A percentile compares a stretch with the other conserved stretches of the same genome.
Conservation (phyloP, 2,113 vertebrate genomes). For the Cichladusa arquata region DNA sequence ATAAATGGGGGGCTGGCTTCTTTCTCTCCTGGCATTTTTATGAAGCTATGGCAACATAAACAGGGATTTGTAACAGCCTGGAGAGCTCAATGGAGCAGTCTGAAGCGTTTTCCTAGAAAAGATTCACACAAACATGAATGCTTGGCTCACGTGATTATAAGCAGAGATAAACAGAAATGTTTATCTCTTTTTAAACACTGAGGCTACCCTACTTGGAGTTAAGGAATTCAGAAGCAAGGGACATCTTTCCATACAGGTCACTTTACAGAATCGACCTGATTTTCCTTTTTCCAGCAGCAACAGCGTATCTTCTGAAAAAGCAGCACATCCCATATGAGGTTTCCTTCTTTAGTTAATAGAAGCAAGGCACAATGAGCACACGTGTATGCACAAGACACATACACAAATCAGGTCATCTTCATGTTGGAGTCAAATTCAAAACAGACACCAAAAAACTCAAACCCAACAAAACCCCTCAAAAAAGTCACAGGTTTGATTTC, state of each 20-base stretch:
- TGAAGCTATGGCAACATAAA: not conserved
- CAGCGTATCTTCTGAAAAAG: not conserved
- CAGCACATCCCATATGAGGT: accelerated
- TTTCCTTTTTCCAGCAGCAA: not conserved
- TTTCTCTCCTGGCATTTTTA: not conserved
- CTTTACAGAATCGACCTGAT: not conserved
- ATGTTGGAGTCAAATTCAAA: not conserved
- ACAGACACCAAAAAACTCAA: not conserved
- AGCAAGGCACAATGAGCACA: accelerated
- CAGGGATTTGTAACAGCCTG: not conserved
- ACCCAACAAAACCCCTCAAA: not conserved
- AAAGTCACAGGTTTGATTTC: not conserved
- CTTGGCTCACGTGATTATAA: not conserved
- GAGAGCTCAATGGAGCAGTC: not conserved
- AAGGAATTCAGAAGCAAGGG: not conserved
- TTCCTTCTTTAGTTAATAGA: not conserved
- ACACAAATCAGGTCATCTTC: not conserved
- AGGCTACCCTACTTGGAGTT: not conserved
- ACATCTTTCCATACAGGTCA: not conserved
- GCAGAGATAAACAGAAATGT: not conserved
- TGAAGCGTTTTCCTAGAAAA: not conserved
- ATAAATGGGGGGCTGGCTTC: not conserved
- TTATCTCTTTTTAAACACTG: not conserved
- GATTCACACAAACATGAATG: not conserved
- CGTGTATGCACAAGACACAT: not conserved